Base-by-base conservation (phyloP, 2,797 vertebrate species). In the Notamacropus eugenii region DNA sequence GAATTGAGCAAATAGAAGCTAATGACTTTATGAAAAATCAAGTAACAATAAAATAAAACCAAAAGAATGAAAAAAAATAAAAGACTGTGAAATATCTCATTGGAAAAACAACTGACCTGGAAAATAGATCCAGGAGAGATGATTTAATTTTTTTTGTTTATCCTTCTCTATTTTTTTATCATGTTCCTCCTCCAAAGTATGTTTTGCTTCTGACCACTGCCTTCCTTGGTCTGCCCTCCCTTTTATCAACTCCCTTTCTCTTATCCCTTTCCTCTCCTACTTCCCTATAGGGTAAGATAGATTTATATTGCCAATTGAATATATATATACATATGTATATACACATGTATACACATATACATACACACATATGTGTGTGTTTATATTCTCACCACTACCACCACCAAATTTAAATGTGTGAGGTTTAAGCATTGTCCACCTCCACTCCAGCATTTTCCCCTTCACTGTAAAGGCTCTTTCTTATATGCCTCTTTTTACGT, bases 381-480 rank as follows among this genome's bases (percentile, higher is more conserved):
- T 11, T 59, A 2, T 29, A 10, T 59, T 0, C 27, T 10, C 1
- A 59, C 28, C 0, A 28, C 31, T 14, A 1, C 34, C 24, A 6
- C 0, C 14, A 67, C 6, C 31, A 34, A 67, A 67, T 67, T 67
- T 67, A 67, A 31, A n/a, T 67, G 34, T 62, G 29, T n/a, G 62
- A 67, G 4, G 34, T 67, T 67, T 14, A 67, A 67, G 62, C 34
- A 34, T 19, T 67, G 62, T 10, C 12, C 16, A 16, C 62, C 34
- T 31, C 4, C 13, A 13, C 62, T 1, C 13, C 13, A 67, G 34
- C 62, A 67, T 67, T 67, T 67, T 1, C 62, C 34, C 34, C 62
- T 67, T 12, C 14, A 67, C 34, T 67, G 62, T 62, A 67, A 19
- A n/a, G 13, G 4, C 34, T 67, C 14, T 62, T 62, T 5, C 13